Evolutionary conservation across 2,888 invertebrate species (phyloP).

Genomic region (Eledona agricola): DNA sequence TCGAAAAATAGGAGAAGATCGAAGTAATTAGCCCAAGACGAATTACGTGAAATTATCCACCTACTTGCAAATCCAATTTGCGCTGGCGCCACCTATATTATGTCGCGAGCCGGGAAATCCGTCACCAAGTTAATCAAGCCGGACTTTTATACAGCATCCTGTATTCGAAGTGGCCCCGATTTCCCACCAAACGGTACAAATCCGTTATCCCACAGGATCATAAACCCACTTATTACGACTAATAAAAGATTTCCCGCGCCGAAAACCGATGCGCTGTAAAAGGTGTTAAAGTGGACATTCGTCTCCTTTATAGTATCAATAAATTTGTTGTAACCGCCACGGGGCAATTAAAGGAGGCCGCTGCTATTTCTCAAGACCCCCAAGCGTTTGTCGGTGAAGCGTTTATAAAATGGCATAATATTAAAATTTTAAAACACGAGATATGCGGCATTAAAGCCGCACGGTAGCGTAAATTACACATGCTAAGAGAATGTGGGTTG

Average conservation of each 20-base stretch:
- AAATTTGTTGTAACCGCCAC: constrained; percentile 39
- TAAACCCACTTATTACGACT: constrained; percentile 12
- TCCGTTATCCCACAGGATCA: constrained; percentile 21
- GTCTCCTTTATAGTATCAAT: constrained; percentile 45
- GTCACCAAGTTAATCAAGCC: constrained; percentile 16
- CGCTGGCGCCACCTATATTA: constrained; percentile 15
- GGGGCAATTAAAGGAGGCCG: constrained; percentile 41
- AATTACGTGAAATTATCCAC: constrained; percentile 1
- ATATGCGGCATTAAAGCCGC: constrained; percentile 29
- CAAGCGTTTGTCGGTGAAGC: constrained; percentile 31
- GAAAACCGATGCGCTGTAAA: constrained; percentile 6
- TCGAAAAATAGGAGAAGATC: no score
- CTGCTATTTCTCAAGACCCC: constrained; percentile 40
- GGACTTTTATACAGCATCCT: constrained; percentile 12
- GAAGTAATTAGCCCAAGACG: no score
- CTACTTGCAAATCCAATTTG: constrained; percentile 19
- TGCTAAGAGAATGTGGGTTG: constrained; percentile 38
- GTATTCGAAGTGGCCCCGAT: constrained; percentile 10
- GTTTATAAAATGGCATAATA: constrained; percentile 36
- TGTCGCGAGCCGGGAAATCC: constrained; percentile 16
- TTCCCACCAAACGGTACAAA: constrained; percentile 6
- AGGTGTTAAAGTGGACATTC: constrained; percentile 38
- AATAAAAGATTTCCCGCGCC: not conserved
- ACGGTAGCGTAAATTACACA: constrained; percentile 41
- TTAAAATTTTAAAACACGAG: constrained; percentile 38